Evolutionary conservation across 2,797 vertebrate species (phyloP).

Genomic region (Tinamus major): DNA sequence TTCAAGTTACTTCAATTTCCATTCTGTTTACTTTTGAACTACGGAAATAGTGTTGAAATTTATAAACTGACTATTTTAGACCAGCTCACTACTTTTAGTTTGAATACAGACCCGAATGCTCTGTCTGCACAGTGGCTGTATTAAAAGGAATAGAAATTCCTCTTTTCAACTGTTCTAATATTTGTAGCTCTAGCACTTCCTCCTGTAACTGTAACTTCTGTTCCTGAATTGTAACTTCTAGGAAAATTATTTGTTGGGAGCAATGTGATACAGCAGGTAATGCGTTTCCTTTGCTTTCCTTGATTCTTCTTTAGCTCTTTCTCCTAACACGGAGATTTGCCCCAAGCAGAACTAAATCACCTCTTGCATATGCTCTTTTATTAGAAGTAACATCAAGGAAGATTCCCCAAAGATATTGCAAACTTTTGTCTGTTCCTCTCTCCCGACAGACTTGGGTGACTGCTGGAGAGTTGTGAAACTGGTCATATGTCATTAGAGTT

Average conservation of each 20-base stretch:
- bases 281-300: background rate
- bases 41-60: background rate
- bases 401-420: background rate
- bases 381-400: background rate
- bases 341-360: background rate
- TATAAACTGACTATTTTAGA: background rate
- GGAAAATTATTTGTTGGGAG: conserved; percentile 44
- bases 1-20: background rate
- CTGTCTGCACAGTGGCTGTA: background rate
- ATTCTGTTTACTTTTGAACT: background rate
- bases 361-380: background rate
- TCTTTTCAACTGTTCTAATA: conserved; percentile 51
- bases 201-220: conserved; percentile 48
- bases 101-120: background rate
- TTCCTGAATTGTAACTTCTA: conserved; percentile 29
- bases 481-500: background rate
- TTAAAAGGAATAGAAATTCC: conserved; percentile 20
- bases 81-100: background rate
- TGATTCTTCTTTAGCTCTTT: background rate
- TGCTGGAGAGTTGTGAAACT: background rate
- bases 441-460: background rate
- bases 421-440: background rate
- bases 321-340: background rate
- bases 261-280: background rate
- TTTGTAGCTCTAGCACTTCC: conserved; percentile 46